Conservation (phyloP, 2,888 invertebrate genomes). For the Copidosoma aretas region DNA sequence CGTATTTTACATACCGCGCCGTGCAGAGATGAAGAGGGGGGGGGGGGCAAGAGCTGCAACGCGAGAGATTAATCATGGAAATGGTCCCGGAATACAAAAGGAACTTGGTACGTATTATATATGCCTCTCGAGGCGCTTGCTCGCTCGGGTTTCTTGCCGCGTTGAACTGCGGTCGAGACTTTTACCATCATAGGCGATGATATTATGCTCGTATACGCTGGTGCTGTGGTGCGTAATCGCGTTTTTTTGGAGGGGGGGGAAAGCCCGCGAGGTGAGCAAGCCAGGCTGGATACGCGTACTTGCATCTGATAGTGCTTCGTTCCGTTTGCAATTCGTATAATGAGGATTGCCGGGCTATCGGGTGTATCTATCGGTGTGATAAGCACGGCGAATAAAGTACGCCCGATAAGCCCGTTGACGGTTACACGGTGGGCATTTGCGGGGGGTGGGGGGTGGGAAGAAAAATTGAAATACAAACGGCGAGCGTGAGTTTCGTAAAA, state of each 20-base stretch:
- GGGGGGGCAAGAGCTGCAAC: neutral
- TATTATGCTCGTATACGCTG: neutral
- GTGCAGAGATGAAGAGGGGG: neutral
- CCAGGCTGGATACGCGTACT: too few species aligned
- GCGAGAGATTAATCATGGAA: constrained; percentile 31
- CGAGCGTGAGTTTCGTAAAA: too few species aligned
- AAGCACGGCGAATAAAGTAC: too few species aligned
- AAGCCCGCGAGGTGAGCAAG: too few species aligned
- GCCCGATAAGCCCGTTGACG: too few species aligned
- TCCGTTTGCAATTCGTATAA: too few species aligned
- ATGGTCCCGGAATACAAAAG: constrained; percentile 35
- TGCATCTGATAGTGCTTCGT: too few species aligned
- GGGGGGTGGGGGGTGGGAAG: too few species aligned
- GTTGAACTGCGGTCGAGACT: neutral
- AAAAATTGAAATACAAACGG: too few species aligned
- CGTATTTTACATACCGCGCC: constrained; percentile 20
- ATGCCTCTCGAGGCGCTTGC: neutral
- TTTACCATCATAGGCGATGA: neutral
- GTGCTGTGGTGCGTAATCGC: neutral
- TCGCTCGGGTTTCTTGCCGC: constrained; percentile 3
- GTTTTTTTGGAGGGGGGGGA: neutral
- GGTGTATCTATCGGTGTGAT: too few species aligned
- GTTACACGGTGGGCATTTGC: too few species aligned
- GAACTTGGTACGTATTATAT: neutral
- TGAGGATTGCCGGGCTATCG: too few species aligned